phyloP scores from a whole-genome alignment of 2,797 vertebrate species.

The Simalia tracyae region DNA sequence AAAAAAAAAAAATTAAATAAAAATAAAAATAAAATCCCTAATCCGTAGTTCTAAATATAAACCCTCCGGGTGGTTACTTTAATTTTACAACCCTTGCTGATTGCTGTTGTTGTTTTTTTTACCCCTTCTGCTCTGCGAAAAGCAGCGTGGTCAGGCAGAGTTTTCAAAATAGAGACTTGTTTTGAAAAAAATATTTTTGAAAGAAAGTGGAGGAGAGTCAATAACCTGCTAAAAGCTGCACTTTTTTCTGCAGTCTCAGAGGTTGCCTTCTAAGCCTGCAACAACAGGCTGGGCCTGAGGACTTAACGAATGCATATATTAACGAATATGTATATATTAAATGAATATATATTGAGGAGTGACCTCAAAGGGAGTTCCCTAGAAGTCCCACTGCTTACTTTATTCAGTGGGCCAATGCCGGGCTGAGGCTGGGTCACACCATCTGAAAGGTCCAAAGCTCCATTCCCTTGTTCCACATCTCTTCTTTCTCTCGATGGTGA shows the following conservation, averaged over 20 bases:
- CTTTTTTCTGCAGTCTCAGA: constrained; percentile 34
- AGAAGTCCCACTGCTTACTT: background rate
- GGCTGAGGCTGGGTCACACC: too few species aligned
- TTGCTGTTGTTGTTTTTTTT: constrained; percentile 26
- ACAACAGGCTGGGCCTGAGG: background rate
- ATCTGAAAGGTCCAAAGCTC: too few species aligned
- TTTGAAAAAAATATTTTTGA: background rate
- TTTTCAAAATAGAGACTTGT: constrained; percentile 45
- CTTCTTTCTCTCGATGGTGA: too few species aligned
- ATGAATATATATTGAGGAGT: too few species aligned
- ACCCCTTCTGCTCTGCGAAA: constrained; percentile 39
- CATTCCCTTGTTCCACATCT: too few species aligned
- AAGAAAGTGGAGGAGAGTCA: constrained; percentile 32
- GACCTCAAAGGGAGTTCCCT: too few species aligned
- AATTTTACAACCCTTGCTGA: constrained; percentile 54
- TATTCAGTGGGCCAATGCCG: background rate
- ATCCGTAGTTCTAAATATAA: constrained; percentile 71
- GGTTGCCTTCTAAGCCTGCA: constrained; percentile 45
- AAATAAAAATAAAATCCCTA: constrained; percentile 53
- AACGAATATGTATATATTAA: too few species aligned
- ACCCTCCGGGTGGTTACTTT: constrained; percentile 68
- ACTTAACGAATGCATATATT: too few species aligned
- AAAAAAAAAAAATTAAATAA: background rate
- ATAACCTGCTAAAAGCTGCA: constrained; percentile 21
- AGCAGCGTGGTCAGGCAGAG: constrained; percentile 20